Conservation (phyloP, 2,888 invertebrate genomes). For the Gastrophysa polygoni region DNA sequence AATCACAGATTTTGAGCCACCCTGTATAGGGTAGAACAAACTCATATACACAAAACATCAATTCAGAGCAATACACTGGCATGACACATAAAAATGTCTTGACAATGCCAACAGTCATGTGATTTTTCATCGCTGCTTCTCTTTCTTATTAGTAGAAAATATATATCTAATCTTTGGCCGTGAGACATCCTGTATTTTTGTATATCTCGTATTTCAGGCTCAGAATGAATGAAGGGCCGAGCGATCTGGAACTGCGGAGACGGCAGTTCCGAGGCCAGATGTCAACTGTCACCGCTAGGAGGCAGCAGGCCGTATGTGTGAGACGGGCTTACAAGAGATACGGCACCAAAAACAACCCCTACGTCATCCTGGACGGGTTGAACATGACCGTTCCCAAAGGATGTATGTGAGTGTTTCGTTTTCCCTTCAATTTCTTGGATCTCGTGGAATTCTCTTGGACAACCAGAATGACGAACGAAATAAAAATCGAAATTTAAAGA, state of each 20-base stretch:
- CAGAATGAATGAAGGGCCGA: constrained; percentile 42
- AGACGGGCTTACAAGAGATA: constrained; percentile 84
- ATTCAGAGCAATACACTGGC: too few species aligned
- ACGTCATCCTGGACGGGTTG: constrained; percentile 82
- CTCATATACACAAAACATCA: too few species aligned
- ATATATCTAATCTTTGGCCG: too few species aligned
- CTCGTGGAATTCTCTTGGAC: too few species aligned
- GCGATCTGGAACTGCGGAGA: constrained; percentile 47
- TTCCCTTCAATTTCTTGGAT: not conserved
- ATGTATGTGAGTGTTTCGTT: constrained; percentile 40
- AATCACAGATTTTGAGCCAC: too few species aligned
- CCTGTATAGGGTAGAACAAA: too few species aligned
- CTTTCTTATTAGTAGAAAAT: too few species aligned
- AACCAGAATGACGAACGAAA: too few species aligned
- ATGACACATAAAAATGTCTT: too few species aligned
- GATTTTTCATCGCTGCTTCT: too few species aligned
- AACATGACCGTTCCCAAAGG: constrained; percentile 89
- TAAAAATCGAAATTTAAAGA: too few species aligned
- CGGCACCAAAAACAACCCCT: constrained; percentile 78
- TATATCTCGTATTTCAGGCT: constrained; percentile 1
- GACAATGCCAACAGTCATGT: too few species aligned
- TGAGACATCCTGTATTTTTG: not conserved
- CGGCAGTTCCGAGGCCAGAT: constrained; percentile 50
- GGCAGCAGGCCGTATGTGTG: constrained; percentile 84
- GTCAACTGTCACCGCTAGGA: constrained; percentile 60